Evolutionary conservation across 1,140 invertebrate genomes (phyloP).

Genomic region (Dendrolimus kikuchii): DNA sequence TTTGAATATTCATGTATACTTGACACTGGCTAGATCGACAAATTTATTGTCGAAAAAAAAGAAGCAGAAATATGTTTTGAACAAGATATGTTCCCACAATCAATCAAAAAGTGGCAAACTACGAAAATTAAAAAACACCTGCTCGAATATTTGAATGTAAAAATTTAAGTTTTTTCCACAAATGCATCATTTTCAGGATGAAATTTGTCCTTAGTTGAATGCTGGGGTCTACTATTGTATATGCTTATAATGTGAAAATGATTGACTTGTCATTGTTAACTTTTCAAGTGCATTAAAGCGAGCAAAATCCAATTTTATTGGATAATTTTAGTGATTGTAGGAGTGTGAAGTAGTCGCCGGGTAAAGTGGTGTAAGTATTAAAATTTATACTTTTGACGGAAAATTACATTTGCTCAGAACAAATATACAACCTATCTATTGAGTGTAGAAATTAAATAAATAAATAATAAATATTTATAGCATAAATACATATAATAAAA

Average conservation of each 20-base stretch:
- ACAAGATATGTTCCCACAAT: slow-evolving; percentile 16
- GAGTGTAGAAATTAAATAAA: too few relatives aligned
- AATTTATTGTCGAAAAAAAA: too few relatives aligned
- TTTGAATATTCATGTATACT: too few relatives aligned
- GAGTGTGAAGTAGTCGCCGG: slow-evolving; percentile 23
- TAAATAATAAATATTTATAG: too few relatives aligned
- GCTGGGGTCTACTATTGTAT: slow-evolving; percentile 11
- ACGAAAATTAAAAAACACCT: slow-evolving; percentile 15
- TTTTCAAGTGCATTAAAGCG: slow-evolving; percentile 35
- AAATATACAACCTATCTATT: too few relatives aligned
- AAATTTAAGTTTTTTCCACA: slow-evolving; percentile 25
- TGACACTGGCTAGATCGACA: too few relatives aligned
- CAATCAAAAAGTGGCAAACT: slow-evolving; percentile 15
- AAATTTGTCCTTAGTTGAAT: slow-evolving; percentile 49
- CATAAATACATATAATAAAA: too few relatives aligned
- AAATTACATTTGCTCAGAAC: too few relatives aligned
- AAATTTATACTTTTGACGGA: slow-evolving; percentile 5
- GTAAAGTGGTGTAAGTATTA: slow-evolving; percentile 24
- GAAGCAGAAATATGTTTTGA: too few relatives aligned
- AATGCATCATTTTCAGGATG: slow-evolving; percentile 49
- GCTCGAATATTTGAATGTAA: slow-evolving; percentile 19
- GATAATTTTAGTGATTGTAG: slow-evolving; percentile 42
- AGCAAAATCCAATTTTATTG: slow-evolving; percentile 57
- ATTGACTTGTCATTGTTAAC: slow-evolving; percentile 59
- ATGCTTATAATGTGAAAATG: slow-evolving; percentile 51